Evolutionary conservation across 64 coral and sea anemone species (phyloP).

Genomic region (Hydrozoanthus tunicans): DNA sequence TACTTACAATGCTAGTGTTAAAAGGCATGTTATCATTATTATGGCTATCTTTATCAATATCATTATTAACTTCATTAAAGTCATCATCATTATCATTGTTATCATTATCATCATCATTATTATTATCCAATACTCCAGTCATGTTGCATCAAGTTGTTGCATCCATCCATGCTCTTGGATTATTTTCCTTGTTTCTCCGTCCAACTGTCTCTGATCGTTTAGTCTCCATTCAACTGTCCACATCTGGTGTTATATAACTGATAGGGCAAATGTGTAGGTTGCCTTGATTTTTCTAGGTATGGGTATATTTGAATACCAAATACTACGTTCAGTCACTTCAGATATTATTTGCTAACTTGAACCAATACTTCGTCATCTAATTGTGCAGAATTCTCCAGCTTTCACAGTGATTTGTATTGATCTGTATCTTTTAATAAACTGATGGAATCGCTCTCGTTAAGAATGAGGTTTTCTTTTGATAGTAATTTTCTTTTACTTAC

Average conservation of each 20-base stretch:
- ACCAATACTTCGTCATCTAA: slow-evolving; percentile 48
- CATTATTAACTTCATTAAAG: too few relatives aligned
- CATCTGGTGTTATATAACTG: slow-evolving; percentile 29
- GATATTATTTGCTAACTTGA: slow-evolving; percentile 34
- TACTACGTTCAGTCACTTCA: slow-evolving; percentile 13
- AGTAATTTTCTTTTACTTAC: neutral
- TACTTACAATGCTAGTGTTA: too few relatives aligned
- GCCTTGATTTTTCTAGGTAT: slow-evolving; percentile 46
- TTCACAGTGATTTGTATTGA: slow-evolving; percentile 20
- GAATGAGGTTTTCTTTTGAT: slow-evolving; percentile 19
- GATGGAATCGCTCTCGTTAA: slow-evolving; percentile 33
- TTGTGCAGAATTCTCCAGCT: slow-evolving; percentile 39
- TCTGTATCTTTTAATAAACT: slow-evolving; percentile 40
- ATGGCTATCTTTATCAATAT: too few relatives aligned
- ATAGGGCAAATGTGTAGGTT: slow-evolving; percentile 38
- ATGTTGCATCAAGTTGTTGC: neutral
- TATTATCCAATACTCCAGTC: too few relatives aligned
- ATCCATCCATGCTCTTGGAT: neutral
- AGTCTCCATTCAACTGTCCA: slow-evolving; percentile 39
- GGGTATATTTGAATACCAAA: slow-evolving; percentile 18
- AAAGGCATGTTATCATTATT: too few relatives aligned
- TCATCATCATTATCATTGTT: too few relatives aligned
- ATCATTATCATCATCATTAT: too few relatives aligned
- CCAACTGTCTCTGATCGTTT: slow-evolving; percentile 28
- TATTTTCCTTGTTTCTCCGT: slow-evolving; percentile 39